Evolutionary conservation across 2,113 vertebrate species (phyloP).

Genomic region (Puffinus mauretanicus): DNA sequence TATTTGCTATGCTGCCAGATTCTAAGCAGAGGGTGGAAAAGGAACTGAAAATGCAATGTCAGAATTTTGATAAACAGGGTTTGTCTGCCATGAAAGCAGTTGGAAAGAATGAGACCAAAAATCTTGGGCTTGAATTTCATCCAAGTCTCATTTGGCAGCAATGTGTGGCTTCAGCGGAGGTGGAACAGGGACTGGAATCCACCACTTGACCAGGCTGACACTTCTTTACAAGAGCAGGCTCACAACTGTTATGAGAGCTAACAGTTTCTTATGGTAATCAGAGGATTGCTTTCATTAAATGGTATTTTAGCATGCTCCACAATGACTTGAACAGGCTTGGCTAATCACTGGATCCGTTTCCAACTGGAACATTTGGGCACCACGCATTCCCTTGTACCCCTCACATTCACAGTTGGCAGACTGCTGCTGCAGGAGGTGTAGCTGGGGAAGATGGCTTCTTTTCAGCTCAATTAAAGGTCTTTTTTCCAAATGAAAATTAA

Average conservation of each 20-base stretch:
- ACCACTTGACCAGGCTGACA: not conserved
- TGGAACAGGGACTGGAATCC: not conserved
- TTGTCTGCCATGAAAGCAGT: not conserved
- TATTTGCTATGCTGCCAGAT: not conserved
- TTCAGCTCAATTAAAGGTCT: not conserved
- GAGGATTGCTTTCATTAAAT: not conserved
- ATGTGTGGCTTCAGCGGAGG: not conserved
- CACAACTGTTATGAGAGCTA: not conserved
- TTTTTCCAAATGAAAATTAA: not conserved
- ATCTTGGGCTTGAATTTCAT: not conserved
- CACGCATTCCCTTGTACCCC: not conserved
- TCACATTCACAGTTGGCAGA: not conserved
- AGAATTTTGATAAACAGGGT: not conserved
- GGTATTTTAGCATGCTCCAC: not conserved
- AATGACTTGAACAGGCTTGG: not conserved
- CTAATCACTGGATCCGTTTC: not conserved
- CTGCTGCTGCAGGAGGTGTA: not conserved
- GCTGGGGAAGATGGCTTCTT: not conserved
- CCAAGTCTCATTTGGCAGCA: conserved; percentile 19
- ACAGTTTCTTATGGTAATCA: not conserved
- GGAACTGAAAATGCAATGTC: not conserved
- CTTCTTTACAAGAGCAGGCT: not conserved
- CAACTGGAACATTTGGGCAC: not conserved
- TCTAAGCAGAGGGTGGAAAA: not conserved
- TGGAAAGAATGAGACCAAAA: not conserved